These are phyloP conservation scores for Synaphobranchus kaupii DNA, from an alignment of 2,797 vertebrate genomes.

Conservation along the genomic window DNA sequence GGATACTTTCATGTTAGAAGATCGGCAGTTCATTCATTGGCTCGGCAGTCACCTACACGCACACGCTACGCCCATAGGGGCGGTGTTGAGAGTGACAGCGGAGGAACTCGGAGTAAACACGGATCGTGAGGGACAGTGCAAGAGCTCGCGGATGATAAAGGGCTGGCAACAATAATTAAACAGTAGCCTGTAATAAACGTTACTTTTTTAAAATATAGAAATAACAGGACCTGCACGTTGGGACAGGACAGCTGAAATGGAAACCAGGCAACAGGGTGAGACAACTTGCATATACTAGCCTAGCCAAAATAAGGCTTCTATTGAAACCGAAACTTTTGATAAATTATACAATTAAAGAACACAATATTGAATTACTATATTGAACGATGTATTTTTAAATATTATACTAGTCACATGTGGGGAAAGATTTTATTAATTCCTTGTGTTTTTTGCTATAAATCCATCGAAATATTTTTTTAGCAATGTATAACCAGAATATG, in stretches of 20 bases:
- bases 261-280: slow-evolving; percentile 76
- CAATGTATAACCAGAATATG: neutral
- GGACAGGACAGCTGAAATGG: slow-evolving; percentile 58
- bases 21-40: neutral
- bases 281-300: neutral
- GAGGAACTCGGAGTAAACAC: slow-evolving; percentile 41
- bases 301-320: neutral
- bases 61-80: slow-evolving; percentile 54
- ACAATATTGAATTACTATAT: neutral
- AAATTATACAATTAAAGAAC: neutral
- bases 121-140: neutral
- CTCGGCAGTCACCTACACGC: neutral
- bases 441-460: neutral
- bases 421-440: neutral
- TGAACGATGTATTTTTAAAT: neutral
- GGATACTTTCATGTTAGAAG: neutral
- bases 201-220: slow-evolving; percentile 3
- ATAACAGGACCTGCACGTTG: slow-evolving; percentile 25
- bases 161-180: neutral
- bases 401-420: neutral
- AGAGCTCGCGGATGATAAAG: neutral
- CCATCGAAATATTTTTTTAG: neutral
- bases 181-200: neutral
- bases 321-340: neutral
- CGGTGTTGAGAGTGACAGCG: slow-evolving; percentile 52